Percentiles rank a stretch among this genome's conserved stretches.
phyloP scores from a whole-genome alignment of 2,113 vertebrate species.

The Hystrix cristata region DNA sequence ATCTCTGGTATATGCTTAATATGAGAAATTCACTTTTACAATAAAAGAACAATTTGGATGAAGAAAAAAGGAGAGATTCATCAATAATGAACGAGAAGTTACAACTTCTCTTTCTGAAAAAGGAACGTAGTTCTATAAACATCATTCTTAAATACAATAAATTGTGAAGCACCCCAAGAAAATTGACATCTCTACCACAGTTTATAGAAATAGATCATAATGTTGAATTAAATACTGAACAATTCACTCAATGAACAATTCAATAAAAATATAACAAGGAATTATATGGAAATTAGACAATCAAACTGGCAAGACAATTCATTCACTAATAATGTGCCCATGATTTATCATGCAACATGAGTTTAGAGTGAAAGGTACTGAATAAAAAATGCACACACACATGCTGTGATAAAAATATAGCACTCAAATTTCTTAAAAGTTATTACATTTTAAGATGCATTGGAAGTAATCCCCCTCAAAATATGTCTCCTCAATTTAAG shows the following conservation, averaged over 20 bases:
- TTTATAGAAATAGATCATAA: neutral
- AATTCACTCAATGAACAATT: neutral
- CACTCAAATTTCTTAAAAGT: neutral
- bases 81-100: neutral
- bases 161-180: neutral
- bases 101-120: constrained; percentile 7
- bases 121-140: neutral
- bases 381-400: neutral
- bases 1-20: neutral
- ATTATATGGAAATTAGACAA: neutral
- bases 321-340: neutral
- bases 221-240: neutral
- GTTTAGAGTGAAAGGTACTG: constrained; percentile 25
- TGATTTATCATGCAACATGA: neutral
- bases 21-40: constrained; percentile 49
- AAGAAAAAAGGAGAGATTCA: neutral
- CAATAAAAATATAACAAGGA: neutral
- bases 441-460: neutral
- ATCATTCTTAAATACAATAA: neutral
- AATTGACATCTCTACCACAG: neutral
- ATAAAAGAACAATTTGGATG: neutral
- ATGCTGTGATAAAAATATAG: neutral
- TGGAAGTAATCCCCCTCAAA: neutral
- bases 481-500: neutral
- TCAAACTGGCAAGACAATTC: neutral